Base-by-base conservation (phyloP, 2,888 invertebrate species). In the Chymomyza procnemis region DNA sequence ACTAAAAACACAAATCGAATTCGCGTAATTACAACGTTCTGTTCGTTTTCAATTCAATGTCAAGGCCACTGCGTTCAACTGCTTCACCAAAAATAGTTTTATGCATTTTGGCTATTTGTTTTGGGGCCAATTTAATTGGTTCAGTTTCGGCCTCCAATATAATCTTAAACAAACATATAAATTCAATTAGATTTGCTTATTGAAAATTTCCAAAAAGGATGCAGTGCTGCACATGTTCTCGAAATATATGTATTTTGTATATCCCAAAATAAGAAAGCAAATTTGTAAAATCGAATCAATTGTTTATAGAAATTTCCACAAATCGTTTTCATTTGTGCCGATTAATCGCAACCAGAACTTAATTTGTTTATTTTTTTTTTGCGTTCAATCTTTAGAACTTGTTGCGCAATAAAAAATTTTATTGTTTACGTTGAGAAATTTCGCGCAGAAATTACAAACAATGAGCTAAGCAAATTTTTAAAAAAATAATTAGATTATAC, bases 401-500 rank as follows among this genome's bases (percentile, higher is more conserved):
- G 34, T 41, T 26, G 12, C 34, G 34, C 34, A 41, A 41, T 41
- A 12, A 12, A 41, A 41, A 41, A 41, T 41, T 41, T 9, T 41
- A 41, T 41, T 41, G 34, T 41, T 41, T 41, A 41, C 12, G 34
- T 41, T 41, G 12, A 12, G 34, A 41, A 41, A 55, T 55, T 55
- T 9, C n/a, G 55, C 55, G n/a, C 18, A 55, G 26, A 55, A 52
- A 55, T n/a, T 26, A 55, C 55, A 55, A 55, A 55, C 19, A 19
- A 55, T 22, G n/a, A 55, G 14, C 4, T 22, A 55, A 18, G 21
- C 21, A 52, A 52, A 9, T 21, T 52, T 52, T 52, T 1, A 26
- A 55, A 55, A 55, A 19, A 55, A 21, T 52, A 55, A 55, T 21
- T 55, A 3, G 34, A 41, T 41, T 41, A 14, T 41, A 26, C 26